Evolutionary conservation across 2,888 invertebrate genomes (phyloP).

Genomic region (Phaedon cochleariae): DNA sequence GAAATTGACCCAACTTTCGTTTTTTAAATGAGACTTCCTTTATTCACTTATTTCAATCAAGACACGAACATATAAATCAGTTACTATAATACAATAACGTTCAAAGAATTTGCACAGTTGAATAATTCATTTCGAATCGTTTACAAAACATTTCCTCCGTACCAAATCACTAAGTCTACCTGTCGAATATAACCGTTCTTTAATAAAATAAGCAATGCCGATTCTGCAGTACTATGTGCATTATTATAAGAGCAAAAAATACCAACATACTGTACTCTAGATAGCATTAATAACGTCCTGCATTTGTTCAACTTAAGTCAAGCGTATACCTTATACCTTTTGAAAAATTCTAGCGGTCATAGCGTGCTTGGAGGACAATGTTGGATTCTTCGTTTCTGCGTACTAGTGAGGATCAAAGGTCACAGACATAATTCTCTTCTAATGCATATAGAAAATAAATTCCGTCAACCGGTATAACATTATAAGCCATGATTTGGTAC

Average conservation of each 20-base stretch:
- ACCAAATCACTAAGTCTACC: neutral
- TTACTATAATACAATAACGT: too few species aligned
- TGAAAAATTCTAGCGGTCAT: slow-evolving; percentile 31
- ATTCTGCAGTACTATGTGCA: slow-evolving; percentile 18
- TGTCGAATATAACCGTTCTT: slow-evolving; percentile 12
- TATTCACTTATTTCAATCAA: too few species aligned
- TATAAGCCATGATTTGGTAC: slow-evolving; percentile 23
- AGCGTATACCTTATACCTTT: slow-evolving; percentile 36
- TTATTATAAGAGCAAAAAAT: slow-evolving; percentile 29
- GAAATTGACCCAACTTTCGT: too few species aligned
- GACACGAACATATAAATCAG: too few species aligned
- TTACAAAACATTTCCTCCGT: too few species aligned
- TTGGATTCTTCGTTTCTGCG: slow-evolving; percentile 37
- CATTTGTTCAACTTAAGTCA: slow-evolving; percentile 39
- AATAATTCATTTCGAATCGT: too few species aligned
- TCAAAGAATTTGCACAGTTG: too few species aligned
- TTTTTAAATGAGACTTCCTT: too few species aligned
- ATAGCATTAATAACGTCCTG: slow-evolving; percentile 40
- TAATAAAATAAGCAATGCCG: slow-evolving; percentile 3
- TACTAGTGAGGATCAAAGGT: slow-evolving; percentile 36
- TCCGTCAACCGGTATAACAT: slow-evolving; percentile 22
- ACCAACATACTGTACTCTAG: slow-evolving; percentile 23
- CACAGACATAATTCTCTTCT: slow-evolving; percentile 44
- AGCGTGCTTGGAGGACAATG: slow-evolving; percentile 39
- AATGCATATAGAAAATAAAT: slow-evolving; percentile 39